These are phyloP conservation scores for Epinotia demarniana DNA, from an alignment of 2,888 invertebrate species.

Conservation along the genomic window DNA sequence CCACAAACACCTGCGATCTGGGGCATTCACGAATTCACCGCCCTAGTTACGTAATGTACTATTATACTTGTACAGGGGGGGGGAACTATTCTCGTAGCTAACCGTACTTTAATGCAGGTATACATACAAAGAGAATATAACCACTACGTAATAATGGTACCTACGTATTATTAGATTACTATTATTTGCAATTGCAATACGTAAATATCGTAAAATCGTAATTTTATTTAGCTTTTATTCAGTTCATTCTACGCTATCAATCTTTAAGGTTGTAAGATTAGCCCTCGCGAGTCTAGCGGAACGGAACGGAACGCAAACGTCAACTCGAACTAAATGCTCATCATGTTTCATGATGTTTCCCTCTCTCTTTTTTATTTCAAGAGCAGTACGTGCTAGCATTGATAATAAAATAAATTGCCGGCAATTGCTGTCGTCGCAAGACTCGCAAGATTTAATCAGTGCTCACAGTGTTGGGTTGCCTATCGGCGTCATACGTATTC, in stretches of 20 bases:
- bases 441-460: slow-evolving; percentile 51
- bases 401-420: slow-evolving; percentile 61
- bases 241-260: background rate
- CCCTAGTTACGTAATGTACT: too few species aligned
- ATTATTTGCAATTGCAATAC: too few species aligned
- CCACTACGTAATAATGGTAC: too few species aligned
- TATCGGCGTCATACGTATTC: slow-evolving; percentile 55
- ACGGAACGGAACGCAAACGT: slow-evolving; percentile 15
- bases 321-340: slow-evolving; percentile 19
- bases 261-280: too few species aligned
- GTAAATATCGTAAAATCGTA: too few species aligned
- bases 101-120: too few species aligned
- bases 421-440: slow-evolving; percentile 51
- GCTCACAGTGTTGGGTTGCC: slow-evolving; percentile 50
- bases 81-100: too few species aligned
- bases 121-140: too few species aligned
- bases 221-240: background rate
- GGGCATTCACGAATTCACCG: too few species aligned
- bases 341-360: slow-evolving; percentile 37
- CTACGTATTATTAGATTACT: too few species aligned
- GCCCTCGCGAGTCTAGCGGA: background rate
- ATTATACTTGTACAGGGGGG: too few species aligned
- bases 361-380: slow-evolving; percentile 53
- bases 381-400: slow-evolving; percentile 59
- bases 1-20: too few species aligned